These are phyloP conservation scores for Enteromius anoplus DNA, from an alignment of 2,797 vertebrate genomes.

Conservation along the genomic window DNA sequence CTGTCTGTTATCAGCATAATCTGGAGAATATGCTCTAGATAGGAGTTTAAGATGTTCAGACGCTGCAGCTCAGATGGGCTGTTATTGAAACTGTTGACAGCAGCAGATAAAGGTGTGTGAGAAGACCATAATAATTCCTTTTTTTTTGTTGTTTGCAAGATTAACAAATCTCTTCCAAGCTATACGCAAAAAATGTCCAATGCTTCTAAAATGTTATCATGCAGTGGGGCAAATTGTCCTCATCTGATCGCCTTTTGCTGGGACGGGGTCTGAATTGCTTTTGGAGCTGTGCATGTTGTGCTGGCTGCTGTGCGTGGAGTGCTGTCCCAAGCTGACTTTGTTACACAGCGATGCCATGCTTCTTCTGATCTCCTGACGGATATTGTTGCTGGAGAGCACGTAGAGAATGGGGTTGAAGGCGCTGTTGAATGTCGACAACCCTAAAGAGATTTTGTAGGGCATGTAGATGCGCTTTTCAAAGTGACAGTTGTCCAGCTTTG, in stretches of 20 bases:
- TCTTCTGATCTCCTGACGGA: constrained; percentile 75
- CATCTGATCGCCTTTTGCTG: constrained; percentile 1
- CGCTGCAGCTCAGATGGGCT: not conserved
- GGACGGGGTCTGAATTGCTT: constrained; percentile 59
- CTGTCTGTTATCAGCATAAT: not conserved
- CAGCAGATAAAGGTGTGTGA: not conserved
- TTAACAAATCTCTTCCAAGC: not conserved
- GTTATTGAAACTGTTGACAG: not conserved
- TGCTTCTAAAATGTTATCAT: not conserved
- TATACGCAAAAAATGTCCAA: not conserved
- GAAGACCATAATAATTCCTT: not conserved
- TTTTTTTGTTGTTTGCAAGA: not conserved
- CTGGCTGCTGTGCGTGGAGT: constrained; percentile 61
- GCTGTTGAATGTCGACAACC: constrained; percentile 84
- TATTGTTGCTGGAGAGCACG: constrained; percentile 80
- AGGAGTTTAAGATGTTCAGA: not conserved
- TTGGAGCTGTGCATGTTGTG: constrained; percentile 60
- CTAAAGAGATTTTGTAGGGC: constrained; percentile 77
- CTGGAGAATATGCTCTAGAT: not conserved
- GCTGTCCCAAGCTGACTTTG: constrained; percentile 34
- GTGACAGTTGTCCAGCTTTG: constrained; percentile 46
- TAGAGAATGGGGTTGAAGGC: constrained; percentile 89
- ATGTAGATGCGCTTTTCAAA: constrained; percentile 79
- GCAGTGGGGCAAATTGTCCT: not conserved
- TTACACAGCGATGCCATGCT: constrained; percentile 61